Conservation (phyloP, 2,797 vertebrate genomes). For the Sebastes melanostomus region DNA sequence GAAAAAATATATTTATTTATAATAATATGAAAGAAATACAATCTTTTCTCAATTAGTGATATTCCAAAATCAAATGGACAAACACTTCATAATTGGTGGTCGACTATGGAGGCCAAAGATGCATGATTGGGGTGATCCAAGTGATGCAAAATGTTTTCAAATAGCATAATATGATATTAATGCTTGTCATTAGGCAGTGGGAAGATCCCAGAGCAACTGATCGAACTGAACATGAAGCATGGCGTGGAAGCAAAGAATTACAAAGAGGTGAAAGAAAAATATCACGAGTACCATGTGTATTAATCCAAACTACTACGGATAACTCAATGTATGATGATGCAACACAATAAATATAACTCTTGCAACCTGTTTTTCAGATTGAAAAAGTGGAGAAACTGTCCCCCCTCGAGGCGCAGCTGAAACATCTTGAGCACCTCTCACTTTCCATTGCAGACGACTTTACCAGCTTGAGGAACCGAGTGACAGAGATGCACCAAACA, state of each 20-base stretch:
- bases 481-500: slow-evolving; percentile 85
- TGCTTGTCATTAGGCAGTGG: slow-evolving; percentile 82
- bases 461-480: slow-evolving; percentile 86
- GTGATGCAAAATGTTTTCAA: neutral
- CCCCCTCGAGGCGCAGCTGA: slow-evolving; percentile 44
- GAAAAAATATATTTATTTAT: neutral
- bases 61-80: neutral
- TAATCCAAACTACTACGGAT: neutral
- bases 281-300: neutral
- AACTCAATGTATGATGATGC: neutral
- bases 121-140: neutral
- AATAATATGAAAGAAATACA: neutral
- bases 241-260: slow-evolving; percentile 88
- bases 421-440: slow-evolving; percentile 81
- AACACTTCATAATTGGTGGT: neutral
- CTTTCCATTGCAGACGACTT: slow-evolving; percentile 85
- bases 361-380: slow-evolving; percentile 73
- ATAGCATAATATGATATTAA: neutral
- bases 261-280: slow-evolving; percentile 77
- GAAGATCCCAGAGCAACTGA: slow-evolving; percentile 85
- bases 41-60: neutral
- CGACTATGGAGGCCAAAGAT: neutral
- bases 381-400: slow-evolving; percentile 86
- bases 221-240: slow-evolving; percentile 88
- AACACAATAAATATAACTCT: neutral